Conservation (phyloP, 2,888 invertebrate genomes). For the Lacanobia oleracea region DNA sequence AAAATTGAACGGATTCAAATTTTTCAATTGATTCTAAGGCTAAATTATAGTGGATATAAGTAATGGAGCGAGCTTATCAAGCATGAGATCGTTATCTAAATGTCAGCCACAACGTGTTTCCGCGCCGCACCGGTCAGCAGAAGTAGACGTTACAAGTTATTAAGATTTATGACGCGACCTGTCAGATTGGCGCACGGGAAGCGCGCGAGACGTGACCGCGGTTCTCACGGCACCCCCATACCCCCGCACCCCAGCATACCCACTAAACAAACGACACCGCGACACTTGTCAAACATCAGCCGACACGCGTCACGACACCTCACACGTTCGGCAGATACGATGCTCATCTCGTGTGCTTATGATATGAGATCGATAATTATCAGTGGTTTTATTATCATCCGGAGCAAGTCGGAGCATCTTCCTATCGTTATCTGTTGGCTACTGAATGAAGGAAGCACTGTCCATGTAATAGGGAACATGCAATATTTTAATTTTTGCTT, state of each 20-base stretch:
- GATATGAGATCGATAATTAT: conserved; percentile 21
- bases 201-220: background rate
- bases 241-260: no score
- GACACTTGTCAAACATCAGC: conserved; percentile 10
- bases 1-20: no score
- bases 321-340: conserved; percentile 17
- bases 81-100: conserved; percentile 14
- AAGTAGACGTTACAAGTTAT: background rate
- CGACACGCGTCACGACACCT: conserved; percentile 19
- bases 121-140: background rate
- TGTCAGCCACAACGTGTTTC: conserved; percentile 11
- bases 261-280: background rate
- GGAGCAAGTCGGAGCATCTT: background rate
- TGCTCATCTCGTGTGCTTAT: conserved; percentile 25
- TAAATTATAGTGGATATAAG: background rate
- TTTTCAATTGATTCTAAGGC: no score
- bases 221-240: background rate
- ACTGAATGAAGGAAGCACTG: conserved; percentile 2
- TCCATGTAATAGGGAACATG: no score
- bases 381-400: background rate
- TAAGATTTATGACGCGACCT: background rate
- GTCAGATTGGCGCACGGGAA: background rate
- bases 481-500: no score
- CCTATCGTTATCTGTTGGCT: background rate
- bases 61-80: conserved; percentile 3